Evolutionary conservation across 2,113 vertebrate species (phyloP).

Genomic region (Isurus oxyrinchus): DNA sequence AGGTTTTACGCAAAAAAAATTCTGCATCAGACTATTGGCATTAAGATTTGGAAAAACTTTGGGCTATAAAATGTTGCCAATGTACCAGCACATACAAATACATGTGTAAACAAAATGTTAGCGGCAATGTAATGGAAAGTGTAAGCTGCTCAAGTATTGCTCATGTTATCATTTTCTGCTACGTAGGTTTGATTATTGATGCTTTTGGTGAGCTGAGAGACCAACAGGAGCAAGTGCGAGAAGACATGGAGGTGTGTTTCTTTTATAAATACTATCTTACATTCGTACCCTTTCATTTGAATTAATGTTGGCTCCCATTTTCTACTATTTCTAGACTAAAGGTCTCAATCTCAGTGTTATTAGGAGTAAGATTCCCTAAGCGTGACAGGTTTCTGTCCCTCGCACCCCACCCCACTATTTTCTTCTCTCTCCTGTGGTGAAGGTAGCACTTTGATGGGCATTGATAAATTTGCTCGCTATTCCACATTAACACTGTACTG

Average conservation of each 20-base stretch:
- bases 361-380: neutral
- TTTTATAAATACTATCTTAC: neutral
- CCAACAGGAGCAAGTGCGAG: slow-evolving; percentile 95
- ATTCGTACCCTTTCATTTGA: neutral
- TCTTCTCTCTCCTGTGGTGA: neutral
- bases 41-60: neutral
- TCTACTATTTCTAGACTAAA: neutral
- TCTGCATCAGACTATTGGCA: neutral
- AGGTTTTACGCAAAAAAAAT: neutral
- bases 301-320: neutral
- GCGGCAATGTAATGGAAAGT: neutral
- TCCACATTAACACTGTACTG: neutral
- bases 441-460: neutral
- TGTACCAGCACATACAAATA: neutral
- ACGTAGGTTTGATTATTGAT: slow-evolving; percentile 90
- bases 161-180: neutral
- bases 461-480: neutral
- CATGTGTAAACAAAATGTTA: too few relatives aligned
- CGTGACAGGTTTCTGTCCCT: neutral
- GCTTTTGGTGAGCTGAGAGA: slow-evolving; percentile 96
- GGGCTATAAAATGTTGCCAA: neutral
- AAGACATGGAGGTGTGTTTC: slow-evolving; percentile 89
- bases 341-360: neutral
- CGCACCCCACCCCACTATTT: neutral
- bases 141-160: neutral